Base-by-base conservation (phyloP, 2,888 invertebrate species). In the Hirudinaria manillensis region DNA sequence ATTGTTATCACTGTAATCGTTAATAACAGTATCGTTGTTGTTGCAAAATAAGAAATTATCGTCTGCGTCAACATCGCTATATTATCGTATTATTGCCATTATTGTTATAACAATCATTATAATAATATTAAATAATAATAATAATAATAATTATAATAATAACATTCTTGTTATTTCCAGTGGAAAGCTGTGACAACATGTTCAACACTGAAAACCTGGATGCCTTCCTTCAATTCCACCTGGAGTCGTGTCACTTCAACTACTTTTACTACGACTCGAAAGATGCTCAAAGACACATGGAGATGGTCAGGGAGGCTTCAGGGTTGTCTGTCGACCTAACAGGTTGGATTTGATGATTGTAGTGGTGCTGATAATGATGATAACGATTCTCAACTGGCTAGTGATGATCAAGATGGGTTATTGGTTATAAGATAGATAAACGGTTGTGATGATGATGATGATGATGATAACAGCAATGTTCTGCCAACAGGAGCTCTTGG, bases 221-320 rank as follows among this genome's bases (percentile, higher is more conserved):
- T 4, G 29, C 51, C n/a, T 55, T 75, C 10, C 29, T 78, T 34
- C 77, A 77, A 74, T 80, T 79, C 55, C 76, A 80, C 79, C 81
- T 89, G 38, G 90, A 90, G 84, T 86, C 87, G 34, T 88, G 88
- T 1, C 88, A 92, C 81, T 89, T 92, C 16, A 91, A 90, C 82
- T 86, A 92, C 68, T 86, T 89, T 73, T 94, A 91, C 83, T 90
- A 90, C 79, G 89, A 92, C 80, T 88, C 92, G 21, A 89, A 89
- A 56, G 89, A 89, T 80, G 90, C 91, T 0, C 89, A 90, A 74
- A 88, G 90, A 77, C 89, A 90, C 81, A 86, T 94, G 74, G 85
- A 88, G 7, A 87, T 87, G 70, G 91, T 92, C 0, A 88, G 88
- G 78, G 87, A 89, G 66, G 83, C 89, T 61, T 87, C 91, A 38